Conservation (phyloP, 2,797 vertebrate genomes). For the Enteromius paludinosus region DNA sequence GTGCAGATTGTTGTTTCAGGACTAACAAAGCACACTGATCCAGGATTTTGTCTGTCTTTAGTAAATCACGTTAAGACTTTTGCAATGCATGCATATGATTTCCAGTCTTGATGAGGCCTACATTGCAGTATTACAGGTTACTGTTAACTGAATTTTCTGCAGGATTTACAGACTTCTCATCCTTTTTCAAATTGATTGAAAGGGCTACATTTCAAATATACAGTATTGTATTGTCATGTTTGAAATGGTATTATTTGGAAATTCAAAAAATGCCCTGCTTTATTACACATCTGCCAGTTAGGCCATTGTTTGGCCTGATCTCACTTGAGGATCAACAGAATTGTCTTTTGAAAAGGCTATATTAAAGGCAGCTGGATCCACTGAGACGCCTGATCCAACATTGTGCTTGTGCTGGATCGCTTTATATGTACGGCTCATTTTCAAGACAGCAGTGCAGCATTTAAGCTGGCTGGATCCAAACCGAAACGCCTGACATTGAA, state of each 20-base stretch:
- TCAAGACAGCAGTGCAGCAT: slow-evolving; percentile 51
- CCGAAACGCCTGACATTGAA: slow-evolving; percentile 53
- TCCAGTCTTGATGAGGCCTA: neutral
- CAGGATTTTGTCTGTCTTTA: neutral
- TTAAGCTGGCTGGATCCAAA: slow-evolving; percentile 52
- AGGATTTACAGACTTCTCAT: neutral
- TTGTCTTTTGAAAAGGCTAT: slow-evolving; percentile 44
- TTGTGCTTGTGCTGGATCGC: slow-evolving; percentile 47
- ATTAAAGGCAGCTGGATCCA: slow-evolving; percentile 35
- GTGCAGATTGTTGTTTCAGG: neutral
- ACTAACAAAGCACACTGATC: slow-evolving; percentile 1
- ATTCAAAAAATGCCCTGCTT: slow-evolving; percentile 35
- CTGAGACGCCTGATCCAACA: slow-evolving; percentile 54
- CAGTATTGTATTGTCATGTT: neutral
- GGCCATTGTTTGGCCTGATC: slow-evolving; percentile 63
- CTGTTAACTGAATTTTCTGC: neutral
- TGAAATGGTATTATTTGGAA: slow-evolving; percentile 7
- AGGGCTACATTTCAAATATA: neutral
- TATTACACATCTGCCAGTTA: slow-evolving; percentile 57
- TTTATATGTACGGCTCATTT: slow-evolving; percentile 52
- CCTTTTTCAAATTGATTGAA: neutral
- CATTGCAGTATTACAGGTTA: neutral
- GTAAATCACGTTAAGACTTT: neutral
- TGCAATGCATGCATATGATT: neutral
- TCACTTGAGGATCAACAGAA: slow-evolving; percentile 45